A percentile compares a stretch with the other conserved stretches of the same genome.
Conservation (phyloP, 2,113 vertebrate genomes). For the Alouatta palliata region DNA sequence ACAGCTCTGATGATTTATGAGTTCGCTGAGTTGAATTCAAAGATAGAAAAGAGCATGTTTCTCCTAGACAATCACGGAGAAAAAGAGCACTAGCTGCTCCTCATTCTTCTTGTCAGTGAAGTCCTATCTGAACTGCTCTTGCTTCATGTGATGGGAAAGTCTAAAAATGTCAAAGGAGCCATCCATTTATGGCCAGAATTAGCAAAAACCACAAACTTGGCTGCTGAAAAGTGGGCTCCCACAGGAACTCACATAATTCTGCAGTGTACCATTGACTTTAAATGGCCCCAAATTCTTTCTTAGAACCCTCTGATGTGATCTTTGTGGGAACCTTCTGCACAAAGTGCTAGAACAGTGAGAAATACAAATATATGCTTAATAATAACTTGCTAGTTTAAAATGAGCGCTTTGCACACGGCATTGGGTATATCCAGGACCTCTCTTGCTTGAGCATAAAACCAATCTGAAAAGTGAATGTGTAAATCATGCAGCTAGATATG, state of each 20-base stretch:
- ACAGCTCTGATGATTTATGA: neutral
- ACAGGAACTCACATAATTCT: constrained; percentile 60
- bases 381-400: constrained; percentile 40
- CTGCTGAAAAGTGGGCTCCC: constrained; percentile 17
- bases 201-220: constrained; percentile 17
- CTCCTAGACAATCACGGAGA: neutral
- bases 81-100: neutral
- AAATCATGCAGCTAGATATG: neutral
- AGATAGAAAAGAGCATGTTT: constrained; percentile 19
- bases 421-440: neutral
- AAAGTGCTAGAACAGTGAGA: neutral
- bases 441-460: neutral
- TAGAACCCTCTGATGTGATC: constrained; percentile 8
- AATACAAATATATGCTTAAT: constrained; percentile 41
- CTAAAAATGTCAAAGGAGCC: constrained; percentile 23
- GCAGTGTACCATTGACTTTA: neutral
- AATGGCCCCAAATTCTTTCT: constrained; percentile 20
- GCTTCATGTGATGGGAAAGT: neutral
- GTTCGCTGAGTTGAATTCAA: constrained; percentile 55
- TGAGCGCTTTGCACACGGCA: neutral
- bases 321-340: constrained; percentile 11
- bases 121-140: neutral
- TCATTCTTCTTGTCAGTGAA: constrained; percentile 17
- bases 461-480: neutral
- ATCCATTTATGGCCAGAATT: constrained; percentile 58